Evolutionary conservation across 2,797 vertebrate genomes (phyloP).

Genomic region (Arremon brunneinucha): DNA sequence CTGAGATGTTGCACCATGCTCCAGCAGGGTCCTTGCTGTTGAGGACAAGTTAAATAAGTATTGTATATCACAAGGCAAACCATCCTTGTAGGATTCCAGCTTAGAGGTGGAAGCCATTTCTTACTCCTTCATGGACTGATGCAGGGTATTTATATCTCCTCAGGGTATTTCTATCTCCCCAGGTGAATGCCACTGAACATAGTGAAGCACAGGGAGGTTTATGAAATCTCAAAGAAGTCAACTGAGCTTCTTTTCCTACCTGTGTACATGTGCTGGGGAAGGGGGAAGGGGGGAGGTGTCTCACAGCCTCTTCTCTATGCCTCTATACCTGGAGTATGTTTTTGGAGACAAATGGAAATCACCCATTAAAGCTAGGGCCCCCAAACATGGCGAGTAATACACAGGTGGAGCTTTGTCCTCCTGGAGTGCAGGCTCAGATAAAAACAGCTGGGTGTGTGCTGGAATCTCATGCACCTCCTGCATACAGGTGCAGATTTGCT

Average conservation of each 20-base stretch:
- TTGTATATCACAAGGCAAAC: background rate
- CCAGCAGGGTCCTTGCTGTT: background rate
- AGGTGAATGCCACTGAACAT: background rate
- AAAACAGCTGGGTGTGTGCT: background rate
- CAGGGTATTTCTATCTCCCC: background rate
- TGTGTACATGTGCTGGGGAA: too few relatives aligned
- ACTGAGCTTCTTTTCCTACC: background rate
- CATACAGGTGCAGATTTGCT: background rate
- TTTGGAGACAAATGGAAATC: too few relatives aligned
- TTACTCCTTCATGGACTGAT: background rate
- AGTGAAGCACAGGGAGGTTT: background rate
- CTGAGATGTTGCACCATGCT: background rate
- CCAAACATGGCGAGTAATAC: background rate
- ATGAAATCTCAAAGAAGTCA: background rate
- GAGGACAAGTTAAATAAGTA: background rate
- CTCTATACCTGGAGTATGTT: too few relatives aligned
- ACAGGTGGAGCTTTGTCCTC: background rate
- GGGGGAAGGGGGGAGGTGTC: too few relatives aligned
- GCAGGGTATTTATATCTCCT: background rate
- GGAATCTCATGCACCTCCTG: background rate
- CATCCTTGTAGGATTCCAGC: background rate
- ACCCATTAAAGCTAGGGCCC: background rate
- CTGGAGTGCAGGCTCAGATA: background rate
- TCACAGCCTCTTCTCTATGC: too few relatives aligned
- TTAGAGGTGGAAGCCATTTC: background rate